phyloP scores from a whole-genome alignment of 2,797 vertebrate species.

The Ambastaia sidthimunki region DNA sequence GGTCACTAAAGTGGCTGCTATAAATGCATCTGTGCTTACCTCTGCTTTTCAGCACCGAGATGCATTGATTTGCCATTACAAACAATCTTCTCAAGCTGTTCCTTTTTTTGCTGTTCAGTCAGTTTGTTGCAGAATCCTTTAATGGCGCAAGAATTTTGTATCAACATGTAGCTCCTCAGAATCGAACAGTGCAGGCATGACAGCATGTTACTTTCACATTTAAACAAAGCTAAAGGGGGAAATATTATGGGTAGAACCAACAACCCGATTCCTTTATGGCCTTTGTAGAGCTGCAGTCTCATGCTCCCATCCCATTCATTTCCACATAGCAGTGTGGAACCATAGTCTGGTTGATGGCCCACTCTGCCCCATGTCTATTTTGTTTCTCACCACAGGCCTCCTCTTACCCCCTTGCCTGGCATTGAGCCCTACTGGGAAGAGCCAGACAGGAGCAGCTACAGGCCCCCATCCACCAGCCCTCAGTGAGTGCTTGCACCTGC shows the following conservation, averaged over 20 bases:
- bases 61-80: slow-evolving; percentile 56
- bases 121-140: slow-evolving; percentile 20
- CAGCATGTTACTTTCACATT: slow-evolving; percentile 48
- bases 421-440: slow-evolving; percentile 88
- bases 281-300: slow-evolving; percentile 53
- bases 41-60: slow-evolving; percentile 54
- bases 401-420: slow-evolving; percentile 88
- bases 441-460: slow-evolving; percentile 87
- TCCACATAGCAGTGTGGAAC: slow-evolving; percentile 58
- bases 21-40: slow-evolving; percentile 58
- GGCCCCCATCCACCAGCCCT: slow-evolving; percentile 85
- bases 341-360: slow-evolving; percentile 72
- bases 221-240: slow-evolving; percentile 19
- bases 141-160: background rate
- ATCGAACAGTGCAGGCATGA: slow-evolving; percentile 51
- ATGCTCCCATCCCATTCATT: slow-evolving; percentile 60
- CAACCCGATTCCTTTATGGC: slow-evolving; percentile 41
- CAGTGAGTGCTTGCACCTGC: slow-evolving; percentile 83
- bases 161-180: slow-evolving; percentile 40
- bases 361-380: slow-evolving; percentile 83
- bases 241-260: slow-evolving; percentile 21
- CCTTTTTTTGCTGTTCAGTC: slow-evolving; percentile 35
- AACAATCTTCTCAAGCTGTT: slow-evolving; percentile 50
- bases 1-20: slow-evolving; percentile 46
- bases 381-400: slow-evolving; percentile 85